Evolutionary conservation across 2,888 invertebrate species (phyloP), one percentile per base, ranked within the genome.

Genomic region (Pyrochroa serraticornis): DNA sequence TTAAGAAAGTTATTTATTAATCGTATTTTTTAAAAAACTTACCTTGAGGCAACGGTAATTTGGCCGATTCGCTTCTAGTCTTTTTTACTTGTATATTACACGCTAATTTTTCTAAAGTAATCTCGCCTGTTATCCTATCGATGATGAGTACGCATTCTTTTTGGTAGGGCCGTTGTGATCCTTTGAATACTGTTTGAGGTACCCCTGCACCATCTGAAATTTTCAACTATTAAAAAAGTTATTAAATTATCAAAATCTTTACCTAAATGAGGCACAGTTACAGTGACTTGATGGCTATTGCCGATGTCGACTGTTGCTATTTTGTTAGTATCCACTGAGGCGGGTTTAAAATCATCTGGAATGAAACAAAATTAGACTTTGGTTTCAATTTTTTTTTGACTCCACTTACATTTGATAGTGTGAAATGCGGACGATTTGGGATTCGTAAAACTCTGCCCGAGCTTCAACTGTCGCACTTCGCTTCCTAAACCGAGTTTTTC

Each of bases 281-380:
- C 91, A 67, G 93, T 93, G 71, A 97, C 93, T 80, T 94, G 93
- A 80, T 95, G 91, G 75, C 91, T 92, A 68, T 88, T 86, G 65
- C 93, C 93, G 62, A 97, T 91, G 78, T 95, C 94, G 56, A 97
- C 89, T 22, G 88, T 88, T 34, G 96, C 95, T 83, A 92, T 91
- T 81, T 95, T 93, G 73, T 89, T 91, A 41, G 91, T 89, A 80
- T 97, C 97, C 50, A 97, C 94, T 70, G 96, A 97, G n/a, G 97
- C 97, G 67, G 97, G 97, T 79, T 97, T 97, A 79, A 97, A 97
- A 81, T 97, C 97, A 91, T 97, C 96, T 97, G 81, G 46, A 86
- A 84, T 60, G 43, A 48, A 32, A 41, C 35, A 10, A 34, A 9
- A 30, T 31, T 33, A 22, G 8, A 3, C 30, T 1, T 45, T 31